These are phyloP conservation scores for Choreutis nemorana DNA, from an alignment of 2,888 invertebrate species.

Conservation along the genomic window DNA sequence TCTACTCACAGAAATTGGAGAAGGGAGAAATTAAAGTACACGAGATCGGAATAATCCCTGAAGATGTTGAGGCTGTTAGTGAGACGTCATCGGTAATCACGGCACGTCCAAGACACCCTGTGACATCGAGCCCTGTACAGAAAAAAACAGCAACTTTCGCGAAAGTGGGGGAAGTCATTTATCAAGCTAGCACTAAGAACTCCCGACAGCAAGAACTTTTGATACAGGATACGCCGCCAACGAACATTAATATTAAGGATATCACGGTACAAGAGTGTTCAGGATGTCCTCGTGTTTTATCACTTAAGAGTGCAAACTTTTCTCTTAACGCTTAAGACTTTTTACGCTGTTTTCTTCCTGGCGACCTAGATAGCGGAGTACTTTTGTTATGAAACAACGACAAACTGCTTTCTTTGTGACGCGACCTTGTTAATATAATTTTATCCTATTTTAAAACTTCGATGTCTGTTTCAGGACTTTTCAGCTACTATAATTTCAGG, in stretches of 20 bases:
- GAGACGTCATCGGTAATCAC: slow-evolving; percentile 32
- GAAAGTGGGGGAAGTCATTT: slow-evolving; percentile 60
- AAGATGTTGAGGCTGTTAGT: slow-evolving; percentile 30
- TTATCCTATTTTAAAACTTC: too few species aligned
- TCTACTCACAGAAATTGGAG: too few species aligned
- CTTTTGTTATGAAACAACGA: too few species aligned
- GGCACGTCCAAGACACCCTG: slow-evolving; percentile 36
- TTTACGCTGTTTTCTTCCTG: slow-evolving; percentile 23
- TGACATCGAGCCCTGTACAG: slow-evolving; percentile 33
- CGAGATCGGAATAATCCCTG: slow-evolving; percentile 28
- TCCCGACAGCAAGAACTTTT: slow-evolving; percentile 59
- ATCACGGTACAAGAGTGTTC: slow-evolving; percentile 52
- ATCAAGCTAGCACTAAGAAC: slow-evolving; percentile 61
- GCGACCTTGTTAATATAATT: too few species aligned
- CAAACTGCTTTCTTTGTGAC: too few species aligned
- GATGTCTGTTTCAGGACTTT: too few species aligned
- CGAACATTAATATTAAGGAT: slow-evolving; percentile 63
- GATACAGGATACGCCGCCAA: slow-evolving; percentile 56
- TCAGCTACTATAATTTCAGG: too few species aligned
- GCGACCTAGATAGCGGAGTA: slow-evolving; percentile 24
- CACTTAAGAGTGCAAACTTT: slow-evolving; percentile 49
- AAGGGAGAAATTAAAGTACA: slow-evolving; percentile 21
- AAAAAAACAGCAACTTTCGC: slow-evolving; percentile 41
- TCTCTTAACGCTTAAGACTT: slow-evolving; percentile 29
- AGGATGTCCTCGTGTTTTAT: slow-evolving; percentile 50